Evolutionary conservation across 1,140 invertebrate species (phyloP), one percentile per base, ranked within the genome.

Genomic region (Polypedilum pembai): DNA sequence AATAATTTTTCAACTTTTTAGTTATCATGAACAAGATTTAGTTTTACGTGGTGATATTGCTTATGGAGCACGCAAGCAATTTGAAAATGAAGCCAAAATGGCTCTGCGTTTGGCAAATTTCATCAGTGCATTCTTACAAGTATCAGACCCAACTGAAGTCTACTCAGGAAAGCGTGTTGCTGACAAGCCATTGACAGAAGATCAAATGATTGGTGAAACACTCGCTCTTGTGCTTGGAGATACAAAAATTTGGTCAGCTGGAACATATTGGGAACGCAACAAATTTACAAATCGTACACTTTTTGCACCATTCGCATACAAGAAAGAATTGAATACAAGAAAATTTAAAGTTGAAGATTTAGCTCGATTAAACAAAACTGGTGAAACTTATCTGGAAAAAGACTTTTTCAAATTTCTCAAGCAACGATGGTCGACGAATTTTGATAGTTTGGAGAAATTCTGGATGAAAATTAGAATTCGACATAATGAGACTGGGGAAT

Each of bases 271-370:
- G 93, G 95, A 98, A 79, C 86, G 93, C 66, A 96, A 98, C 80
- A 97, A 98, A 83, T 99, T 98, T 81, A 91, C 93, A 0, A 95
- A 96, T 80, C 82, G 93, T 78, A 94, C 94, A 41, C 87, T 91
- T 75, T 99, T 99, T 83, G 96, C 94, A 18, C 96, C 97, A 0
- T 96, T 91, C 81, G 96, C 96, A 24, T 98, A 94, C 81, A 95
- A 95, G 79, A 90, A 86, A n/a, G 83, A 90, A 74, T 83, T 92
- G 17, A 95, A 94, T 80, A 90, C 89, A 0, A 86, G 91, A 77
- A 94, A 94, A 79, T 95, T 91, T 77, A 92, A 92, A 80, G 83
- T 96, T 12, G 94, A 96, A 84, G 95, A 96, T 84, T 82, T 97
- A 78, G 91, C 93, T 4, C 83, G 93, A 78, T 79, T 94, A 12